phyloP scores from a whole-genome alignment of 2,888 invertebrate genomes.

The Kryphioiulus occultus region DNA sequence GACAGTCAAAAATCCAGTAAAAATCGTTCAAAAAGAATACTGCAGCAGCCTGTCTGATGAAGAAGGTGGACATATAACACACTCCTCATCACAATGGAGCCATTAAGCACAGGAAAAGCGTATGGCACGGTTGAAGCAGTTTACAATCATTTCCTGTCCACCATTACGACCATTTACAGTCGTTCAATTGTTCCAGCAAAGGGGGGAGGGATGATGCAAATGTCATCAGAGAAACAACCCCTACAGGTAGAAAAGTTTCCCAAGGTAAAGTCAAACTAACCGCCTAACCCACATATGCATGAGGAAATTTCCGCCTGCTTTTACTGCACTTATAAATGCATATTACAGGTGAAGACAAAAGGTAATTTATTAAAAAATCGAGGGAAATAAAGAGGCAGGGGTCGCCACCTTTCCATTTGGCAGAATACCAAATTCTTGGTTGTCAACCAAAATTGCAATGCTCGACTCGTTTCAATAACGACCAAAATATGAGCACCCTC shows the following conservation, averaged over 20 bases:
- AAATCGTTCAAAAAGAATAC: not conserved
- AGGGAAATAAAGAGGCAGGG: not conserved
- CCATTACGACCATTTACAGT: conserved; percentile 26
- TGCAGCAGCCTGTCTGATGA: not conserved
- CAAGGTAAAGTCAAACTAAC: not conserved
- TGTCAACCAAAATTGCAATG: not conserved
- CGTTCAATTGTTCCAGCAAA: not conserved
- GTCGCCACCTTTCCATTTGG: not conserved
- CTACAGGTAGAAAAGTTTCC: not conserved
- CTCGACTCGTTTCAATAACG: not conserved
- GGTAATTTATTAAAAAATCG: not conserved
- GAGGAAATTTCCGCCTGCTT: not conserved
- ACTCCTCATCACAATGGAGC: not conserved
- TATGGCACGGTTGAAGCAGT: conserved; percentile 18
- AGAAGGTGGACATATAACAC: not conserved
- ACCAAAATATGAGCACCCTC: not conserved
- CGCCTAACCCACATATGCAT: conserved; percentile 20
- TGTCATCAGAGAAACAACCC: not conserved
- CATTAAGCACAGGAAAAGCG: conserved; percentile 12
- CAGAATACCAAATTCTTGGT: not conserved
- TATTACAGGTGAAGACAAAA: not conserved
- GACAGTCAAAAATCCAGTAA: not conserved
- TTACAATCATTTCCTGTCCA: conserved; percentile 8
- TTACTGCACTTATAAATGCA: not conserved
- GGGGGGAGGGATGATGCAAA: not conserved